Conservation (phyloP, 2,113 vertebrate species). For the Salvelinus namaycush region DNA sequence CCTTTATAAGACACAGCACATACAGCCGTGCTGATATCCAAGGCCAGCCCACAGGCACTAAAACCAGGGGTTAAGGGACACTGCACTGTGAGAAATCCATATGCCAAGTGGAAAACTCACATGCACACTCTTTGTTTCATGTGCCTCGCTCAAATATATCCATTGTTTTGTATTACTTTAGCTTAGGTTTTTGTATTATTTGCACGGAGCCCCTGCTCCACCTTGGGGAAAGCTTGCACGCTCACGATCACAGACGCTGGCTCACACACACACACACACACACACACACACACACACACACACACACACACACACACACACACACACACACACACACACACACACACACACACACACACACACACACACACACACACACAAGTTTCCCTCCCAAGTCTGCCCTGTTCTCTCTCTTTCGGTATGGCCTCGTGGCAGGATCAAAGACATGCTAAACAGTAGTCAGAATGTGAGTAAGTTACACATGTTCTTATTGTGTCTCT, state of each 20-base stretch:
- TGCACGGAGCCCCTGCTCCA: neutral
- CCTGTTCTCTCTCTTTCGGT: constrained; percentile 22
- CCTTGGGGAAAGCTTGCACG: too few relatives aligned
- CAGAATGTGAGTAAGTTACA: constrained; percentile 47
- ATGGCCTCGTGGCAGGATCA: too few relatives aligned
- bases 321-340: too few relatives aligned
- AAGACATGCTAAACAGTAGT: constrained; percentile 53
- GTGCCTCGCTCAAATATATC: neutral
- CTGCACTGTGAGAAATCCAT: neutral
- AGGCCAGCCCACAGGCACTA: neutral
- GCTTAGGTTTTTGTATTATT: neutral
- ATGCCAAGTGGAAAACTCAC: neutral
- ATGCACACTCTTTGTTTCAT: neutral
- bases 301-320: too few relatives aligned
- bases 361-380: neutral
- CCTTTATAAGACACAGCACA: neutral
- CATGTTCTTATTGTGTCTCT: constrained; percentile 67
- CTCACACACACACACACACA: too few relatives aligned
- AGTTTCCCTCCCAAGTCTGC: constrained; percentile 5
- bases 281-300: too few relatives aligned
- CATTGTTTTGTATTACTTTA: neutral
- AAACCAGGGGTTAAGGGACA: neutral
- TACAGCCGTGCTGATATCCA: neutral
- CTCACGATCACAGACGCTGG: too few relatives aligned
- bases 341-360: too few relatives aligned